Conservation (phyloP, 2,888 invertebrate genomes). For the Toxonevra muliebris region DNA sequence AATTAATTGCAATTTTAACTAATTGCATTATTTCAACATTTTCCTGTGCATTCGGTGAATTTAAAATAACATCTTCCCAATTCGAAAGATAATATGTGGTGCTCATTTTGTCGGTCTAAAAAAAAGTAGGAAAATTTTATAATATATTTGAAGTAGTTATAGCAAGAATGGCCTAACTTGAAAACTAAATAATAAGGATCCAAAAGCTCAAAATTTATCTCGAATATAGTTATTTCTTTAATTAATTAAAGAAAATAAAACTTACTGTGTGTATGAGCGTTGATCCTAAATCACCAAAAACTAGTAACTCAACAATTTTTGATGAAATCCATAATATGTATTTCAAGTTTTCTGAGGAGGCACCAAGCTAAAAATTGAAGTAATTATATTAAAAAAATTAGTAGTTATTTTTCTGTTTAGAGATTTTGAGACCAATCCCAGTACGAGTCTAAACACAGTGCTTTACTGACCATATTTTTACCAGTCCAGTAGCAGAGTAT, state of each 20-base stretch:
- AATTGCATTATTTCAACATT: conserved; percentile 45
- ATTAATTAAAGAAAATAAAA: background rate
- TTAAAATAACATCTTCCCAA: conserved; percentile 43
- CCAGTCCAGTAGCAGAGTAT: too few species aligned
- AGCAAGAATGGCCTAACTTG: too few species aligned
- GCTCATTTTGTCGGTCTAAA: conserved; percentile 43
- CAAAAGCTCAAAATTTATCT: too few species aligned
- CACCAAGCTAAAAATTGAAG: conserved; percentile 32
- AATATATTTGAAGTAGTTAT: too few species aligned
- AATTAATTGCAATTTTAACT: conserved; percentile 37
- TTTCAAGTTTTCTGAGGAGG: conserved; percentile 37
- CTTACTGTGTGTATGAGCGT: conserved; percentile 43
- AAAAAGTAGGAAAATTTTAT: background rate
- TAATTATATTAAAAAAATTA: conserved; percentile 3
- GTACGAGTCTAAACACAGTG: too few species aligned
- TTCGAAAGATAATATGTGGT: conserved; percentile 45
- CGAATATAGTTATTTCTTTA: too few species aligned
- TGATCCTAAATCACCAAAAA: conserved; percentile 46
- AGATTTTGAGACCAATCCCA: too few species aligned
- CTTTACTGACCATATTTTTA: too few species aligned
- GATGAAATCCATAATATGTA: conserved; percentile 43
- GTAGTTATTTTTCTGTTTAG: too few species aligned
- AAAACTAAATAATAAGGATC: too few species aligned
- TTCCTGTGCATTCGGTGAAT: conserved; percentile 36
- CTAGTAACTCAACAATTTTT: conserved; percentile 43